Evolutionary conservation across 1,140 invertebrate species (phyloP).

Genomic region (Drosophila tani): DNA sequence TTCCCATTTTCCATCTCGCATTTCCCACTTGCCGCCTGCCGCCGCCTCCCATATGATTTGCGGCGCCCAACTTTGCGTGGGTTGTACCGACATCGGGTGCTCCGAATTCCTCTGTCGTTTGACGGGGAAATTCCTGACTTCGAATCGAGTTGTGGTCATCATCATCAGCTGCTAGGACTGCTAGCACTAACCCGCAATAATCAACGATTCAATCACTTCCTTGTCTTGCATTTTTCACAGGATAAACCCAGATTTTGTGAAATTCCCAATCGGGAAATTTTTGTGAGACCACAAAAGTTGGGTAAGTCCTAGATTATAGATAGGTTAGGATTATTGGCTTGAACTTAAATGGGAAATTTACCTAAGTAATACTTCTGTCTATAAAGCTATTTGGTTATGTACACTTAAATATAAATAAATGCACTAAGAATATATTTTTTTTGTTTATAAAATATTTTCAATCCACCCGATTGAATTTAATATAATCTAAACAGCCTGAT

Average conservation of each 20-base stretch:
- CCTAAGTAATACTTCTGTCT: background rate
- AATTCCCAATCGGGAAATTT: slow-evolving; percentile 12
- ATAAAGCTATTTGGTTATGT: too few relatives aligned
- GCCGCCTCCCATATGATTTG: slow-evolving; percentile 43
- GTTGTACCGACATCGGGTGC: slow-evolving; percentile 8
- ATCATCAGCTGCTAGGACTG: slow-evolving; percentile 47
- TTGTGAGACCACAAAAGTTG: slow-evolving; percentile 1
- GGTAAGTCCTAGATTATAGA: slow-evolving; percentile 5
- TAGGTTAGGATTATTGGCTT: background rate
- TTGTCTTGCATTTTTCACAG: slow-evolving; percentile 23
- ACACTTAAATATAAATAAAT: too few relatives aligned
- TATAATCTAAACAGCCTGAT: too few relatives aligned
- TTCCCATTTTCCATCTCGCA: slow-evolving; percentile 12
- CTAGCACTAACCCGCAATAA: slow-evolving; percentile 4
- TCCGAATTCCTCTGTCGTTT: slow-evolving; percentile 4
- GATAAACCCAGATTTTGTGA: slow-evolving; percentile 7
- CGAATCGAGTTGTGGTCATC: slow-evolving; percentile 58
- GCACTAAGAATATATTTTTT: too few relatives aligned
- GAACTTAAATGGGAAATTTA: background rate
- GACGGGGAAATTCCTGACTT: slow-evolving; percentile 28
- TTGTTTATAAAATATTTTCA: too few relatives aligned
- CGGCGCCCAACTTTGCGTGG: slow-evolving; percentile 28
- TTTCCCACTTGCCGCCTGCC: background rate
- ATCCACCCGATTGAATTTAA: too few relatives aligned
- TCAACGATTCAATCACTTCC: slow-evolving; percentile 19